A percentile compares a stretch with the other conserved stretches of the same genome.
phyloP scores from a whole-genome alignment of 2,888 invertebrate genomes.

The Helleia helle region DNA sequence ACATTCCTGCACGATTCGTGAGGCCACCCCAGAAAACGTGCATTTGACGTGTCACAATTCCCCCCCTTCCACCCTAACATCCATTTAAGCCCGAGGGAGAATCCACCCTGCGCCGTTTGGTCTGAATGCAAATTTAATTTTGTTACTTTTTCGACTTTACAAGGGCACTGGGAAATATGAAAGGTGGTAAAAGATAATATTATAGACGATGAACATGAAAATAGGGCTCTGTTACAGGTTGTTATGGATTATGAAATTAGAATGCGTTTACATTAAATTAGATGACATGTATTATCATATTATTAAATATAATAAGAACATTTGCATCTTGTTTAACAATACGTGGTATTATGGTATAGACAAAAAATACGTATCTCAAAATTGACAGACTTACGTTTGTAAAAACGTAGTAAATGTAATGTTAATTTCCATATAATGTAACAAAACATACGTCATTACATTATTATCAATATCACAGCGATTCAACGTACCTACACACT shows the following conservation, averaged over 20 bases:
- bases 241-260: background rate
- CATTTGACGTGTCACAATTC: conserved; percentile 35
- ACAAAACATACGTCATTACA: no score
- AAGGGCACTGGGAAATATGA: conserved; percentile 53
- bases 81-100: conserved; percentile 13
- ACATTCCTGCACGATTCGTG: conserved; percentile 55
- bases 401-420: no score
- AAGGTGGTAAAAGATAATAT: conserved; percentile 9
- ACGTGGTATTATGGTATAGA: no score
- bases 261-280: no score
- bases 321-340: no score
- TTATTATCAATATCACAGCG: no score
- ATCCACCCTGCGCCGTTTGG: conserved; percentile 27
- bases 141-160: conserved; percentile 62
- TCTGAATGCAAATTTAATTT: conserved; percentile 65
- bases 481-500: no score
- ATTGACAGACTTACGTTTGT: no score
- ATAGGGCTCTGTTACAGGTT: background rate
- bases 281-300: no score
- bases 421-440: no score
- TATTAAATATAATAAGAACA: no score
- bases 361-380: no score
- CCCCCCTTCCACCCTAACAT: conserved; percentile 24
- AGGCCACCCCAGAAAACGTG: conserved; percentile 29
- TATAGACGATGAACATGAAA: conserved; percentile 7